Evolutionary conservation across 2,888 invertebrate genomes (phyloP).

Genomic region (Callyntrura guangdongensis): DNA sequence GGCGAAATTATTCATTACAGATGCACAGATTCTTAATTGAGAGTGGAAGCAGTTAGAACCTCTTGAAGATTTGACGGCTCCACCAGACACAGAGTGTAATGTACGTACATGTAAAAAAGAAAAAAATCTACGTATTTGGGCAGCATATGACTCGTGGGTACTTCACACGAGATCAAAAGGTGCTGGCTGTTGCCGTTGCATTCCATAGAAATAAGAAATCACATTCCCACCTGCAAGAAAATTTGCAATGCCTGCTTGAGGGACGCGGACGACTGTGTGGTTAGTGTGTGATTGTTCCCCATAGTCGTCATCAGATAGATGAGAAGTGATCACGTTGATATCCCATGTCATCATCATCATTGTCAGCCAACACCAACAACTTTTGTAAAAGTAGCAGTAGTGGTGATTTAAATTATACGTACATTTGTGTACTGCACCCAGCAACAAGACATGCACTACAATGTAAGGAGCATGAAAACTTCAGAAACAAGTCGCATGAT

Average conservation of each 20-base stretch:
- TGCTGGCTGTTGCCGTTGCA: neutral
- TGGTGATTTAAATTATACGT: neutral
- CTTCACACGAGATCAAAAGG: too few species aligned
- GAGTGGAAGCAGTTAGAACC: too few species aligned
- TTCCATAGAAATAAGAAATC: neutral
- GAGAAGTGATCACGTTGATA: constrained; percentile 46
- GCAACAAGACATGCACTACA: neutral
- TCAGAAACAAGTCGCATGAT: constrained; percentile 42
- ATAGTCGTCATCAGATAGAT: neutral
- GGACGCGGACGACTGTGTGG: neutral
- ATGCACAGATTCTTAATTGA: too few species aligned
- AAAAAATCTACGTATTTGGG: too few species aligned
- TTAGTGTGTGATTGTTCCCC: neutral
- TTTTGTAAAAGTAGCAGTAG: neutral
- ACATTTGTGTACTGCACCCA: neutral
- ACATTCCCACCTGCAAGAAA: neutral
- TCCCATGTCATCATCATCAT: constrained; percentile 48
- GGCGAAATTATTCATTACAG: too few species aligned
- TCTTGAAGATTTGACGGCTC: too few species aligned
- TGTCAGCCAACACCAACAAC: constrained; percentile 1
- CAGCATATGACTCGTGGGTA: neutral
- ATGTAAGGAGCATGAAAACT: neutral
- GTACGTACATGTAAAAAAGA: too few species aligned
- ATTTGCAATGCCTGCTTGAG: neutral
- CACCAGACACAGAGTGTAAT: too few species aligned